Conservation (phyloP, 2,888 invertebrate species). For the Apoderus coryli region DNA sequence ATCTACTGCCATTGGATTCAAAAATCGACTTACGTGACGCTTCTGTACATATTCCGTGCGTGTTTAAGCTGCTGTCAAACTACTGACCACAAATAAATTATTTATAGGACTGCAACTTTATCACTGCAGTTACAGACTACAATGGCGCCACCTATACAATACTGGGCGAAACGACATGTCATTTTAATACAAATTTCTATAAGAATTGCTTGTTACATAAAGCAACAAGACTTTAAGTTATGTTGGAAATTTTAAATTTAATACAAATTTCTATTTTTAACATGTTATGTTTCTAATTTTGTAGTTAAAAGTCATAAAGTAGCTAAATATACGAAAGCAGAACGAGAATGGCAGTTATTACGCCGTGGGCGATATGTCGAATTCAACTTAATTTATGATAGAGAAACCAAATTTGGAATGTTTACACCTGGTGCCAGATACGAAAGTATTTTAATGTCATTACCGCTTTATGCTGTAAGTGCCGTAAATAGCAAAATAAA, state of each 20-base stretch:
- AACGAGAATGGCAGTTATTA: slow-evolving; percentile 85
- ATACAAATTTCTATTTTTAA: not conserved
- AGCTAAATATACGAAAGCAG: slow-evolving; percentile 59
- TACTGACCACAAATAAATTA: not conserved
- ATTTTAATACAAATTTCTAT: too few species aligned
- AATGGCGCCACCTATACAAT: too few species aligned
- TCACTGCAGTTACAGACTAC: too few species aligned
- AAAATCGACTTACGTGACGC: too few species aligned
- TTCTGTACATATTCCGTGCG: too few species aligned
- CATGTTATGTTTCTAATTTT: slow-evolving; percentile 16
- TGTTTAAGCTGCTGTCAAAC: slow-evolving; percentile 1
- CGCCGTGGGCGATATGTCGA: slow-evolving; percentile 91
- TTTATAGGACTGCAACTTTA: too few species aligned
- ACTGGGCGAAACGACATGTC: too few species aligned
- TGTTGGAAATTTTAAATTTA: too few species aligned
- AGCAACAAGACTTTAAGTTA: too few species aligned
- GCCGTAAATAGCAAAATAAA: too few species aligned
- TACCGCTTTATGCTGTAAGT: slow-evolving; percentile 81
- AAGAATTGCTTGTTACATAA: too few species aligned
- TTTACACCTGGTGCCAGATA: slow-evolving; percentile 88
- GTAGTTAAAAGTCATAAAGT: slow-evolving; percentile 67
- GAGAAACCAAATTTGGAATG: slow-evolving; percentile 94
- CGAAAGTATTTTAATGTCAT: slow-evolving; percentile 94
- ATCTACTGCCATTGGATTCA: too few species aligned
- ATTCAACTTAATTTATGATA: slow-evolving; percentile 93